phyloP scores from a whole-genome alignment of 2,888 invertebrate genomes.

The Epsilonema sp. region DNA sequence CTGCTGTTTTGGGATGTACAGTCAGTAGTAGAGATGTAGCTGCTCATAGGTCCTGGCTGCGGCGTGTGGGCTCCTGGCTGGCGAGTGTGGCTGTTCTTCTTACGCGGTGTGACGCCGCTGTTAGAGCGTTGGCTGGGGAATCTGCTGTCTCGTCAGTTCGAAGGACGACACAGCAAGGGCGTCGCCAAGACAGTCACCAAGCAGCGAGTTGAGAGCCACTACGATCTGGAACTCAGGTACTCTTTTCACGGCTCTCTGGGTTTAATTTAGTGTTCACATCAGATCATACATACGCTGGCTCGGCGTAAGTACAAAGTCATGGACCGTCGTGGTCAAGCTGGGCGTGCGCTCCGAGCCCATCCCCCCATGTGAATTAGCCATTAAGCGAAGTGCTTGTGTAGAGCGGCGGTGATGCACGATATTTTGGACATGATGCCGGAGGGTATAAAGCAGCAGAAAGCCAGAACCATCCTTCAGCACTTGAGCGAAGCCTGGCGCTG shows the following conservation, averaged over 20 bases:
- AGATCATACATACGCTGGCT: not conserved
- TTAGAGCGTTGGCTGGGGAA: constrained; percentile 98
- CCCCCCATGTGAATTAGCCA: too few species aligned
- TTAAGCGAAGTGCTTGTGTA: too few species aligned
- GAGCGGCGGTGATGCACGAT: constrained; percentile 48
- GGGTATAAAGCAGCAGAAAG: constrained; percentile 99
- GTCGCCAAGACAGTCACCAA: constrained; percentile 99
- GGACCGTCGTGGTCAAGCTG: too few species aligned
- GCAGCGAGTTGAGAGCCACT: constrained; percentile 96
- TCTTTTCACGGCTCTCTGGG: too few species aligned
- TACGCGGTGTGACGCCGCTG: constrained; percentile 93
- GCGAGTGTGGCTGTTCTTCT: constrained; percentile 98
- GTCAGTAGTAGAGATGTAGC: constrained; percentile 51
- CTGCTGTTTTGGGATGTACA: not conserved
- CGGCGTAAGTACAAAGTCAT: too few species aligned
- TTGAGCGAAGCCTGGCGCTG: constrained; percentile 97
- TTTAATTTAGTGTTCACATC: not conserved
- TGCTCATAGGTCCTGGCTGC: constrained; percentile 66
- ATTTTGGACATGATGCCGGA: constrained; percentile 99
- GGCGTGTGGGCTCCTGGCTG: constrained; percentile 98
- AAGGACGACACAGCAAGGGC: constrained; percentile 91
- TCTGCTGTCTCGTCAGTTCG: constrained; percentile 88
- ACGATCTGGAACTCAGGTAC: constrained; percentile 78
- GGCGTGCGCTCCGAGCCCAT: too few species aligned
- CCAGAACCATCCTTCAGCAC: constrained; percentile 92